Evolutionary conservation across 2,888 invertebrate species (phyloP), one percentile per base, ranked within the genome.

Genomic region (Callimorpha dominula): DNA sequence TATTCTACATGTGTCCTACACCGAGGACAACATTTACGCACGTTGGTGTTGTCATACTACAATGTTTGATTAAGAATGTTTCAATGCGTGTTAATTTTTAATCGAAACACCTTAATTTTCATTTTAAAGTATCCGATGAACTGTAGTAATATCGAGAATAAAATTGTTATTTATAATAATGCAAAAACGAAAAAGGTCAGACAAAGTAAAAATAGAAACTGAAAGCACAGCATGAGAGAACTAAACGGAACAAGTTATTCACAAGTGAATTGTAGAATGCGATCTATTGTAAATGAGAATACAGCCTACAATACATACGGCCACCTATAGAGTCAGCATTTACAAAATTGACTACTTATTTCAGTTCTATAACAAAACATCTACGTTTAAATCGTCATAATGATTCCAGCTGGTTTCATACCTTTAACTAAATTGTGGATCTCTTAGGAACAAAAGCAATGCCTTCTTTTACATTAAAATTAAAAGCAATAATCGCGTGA

Each of bases 21-120:
- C 67, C 85, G 81, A 85, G 85, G 85, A 85, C 85, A 81, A 50
- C 64, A 74, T 76, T 72, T 83, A 81, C 85, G 85, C 83, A 82
- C 72, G 64, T 69, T 54, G 65, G 77, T 83, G 79, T 78, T 78
- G 82, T 77, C 83, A 75, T 81, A 73, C 66, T 71, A 72, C 67
- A 64, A 73, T 66, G 70, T 72, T 72, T 68, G 31, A 60, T 71
- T 54, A 6, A 1, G 20, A 42, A 67, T 42, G 54, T 40, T 43
- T 67, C 40, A 2, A 67, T 43, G 6, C 5, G 9, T 54, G 40
- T 17, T 67, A 9, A 31, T 15, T 11, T n/a, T 4, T 31, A 12
- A 42, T 52, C 7, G 20, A 54, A n/a, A 9, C 0, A 60, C 20
- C 20, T 20, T 12, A 31, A 12, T 60, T 60, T 60, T 60, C 4